phyloP scores from a whole-genome alignment of 1,140 invertebrate genomes.

The Eurosta solidaginis region DNA sequence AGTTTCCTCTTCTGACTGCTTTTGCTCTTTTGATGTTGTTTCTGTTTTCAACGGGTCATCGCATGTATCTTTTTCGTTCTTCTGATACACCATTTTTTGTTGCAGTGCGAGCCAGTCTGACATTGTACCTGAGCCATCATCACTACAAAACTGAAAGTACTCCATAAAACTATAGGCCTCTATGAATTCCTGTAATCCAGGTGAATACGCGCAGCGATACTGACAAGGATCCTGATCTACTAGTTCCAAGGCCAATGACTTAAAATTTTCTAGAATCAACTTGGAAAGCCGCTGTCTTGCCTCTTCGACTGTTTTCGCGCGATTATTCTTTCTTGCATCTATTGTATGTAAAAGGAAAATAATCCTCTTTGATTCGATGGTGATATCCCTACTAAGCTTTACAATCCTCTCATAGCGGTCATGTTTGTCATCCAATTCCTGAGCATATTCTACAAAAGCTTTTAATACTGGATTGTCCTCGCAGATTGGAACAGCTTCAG shows the following conservation, averaged over 20 bases:
- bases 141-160: conserved; percentile 62
- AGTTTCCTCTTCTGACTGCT: neutral
- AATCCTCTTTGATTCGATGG: conserved; percentile 87
- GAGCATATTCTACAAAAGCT: conserved; percentile 71
- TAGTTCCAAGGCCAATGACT: conserved; percentile 73
- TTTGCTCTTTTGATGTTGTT: neutral
- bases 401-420: conserved; percentile 85
- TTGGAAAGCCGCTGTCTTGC: conserved; percentile 69
- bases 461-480: conserved; percentile 67
- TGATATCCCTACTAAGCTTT: conserved; percentile 85
- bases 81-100: conserved; percentile 53
- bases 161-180: conserved; percentile 81
- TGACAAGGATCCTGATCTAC: conserved; percentile 73
- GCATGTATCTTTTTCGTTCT: neutral
- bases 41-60: neutral
- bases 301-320: conserved; percentile 66
- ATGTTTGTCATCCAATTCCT: conserved; percentile 77
- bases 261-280: conserved; percentile 68
- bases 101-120: conserved; percentile 53
- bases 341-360: conserved; percentile 86
- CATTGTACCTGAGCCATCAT: conserved; percentile 29
- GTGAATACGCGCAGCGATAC: conserved; percentile 75
- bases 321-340: conserved; percentile 65
- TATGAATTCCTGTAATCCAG: conserved; percentile 84
- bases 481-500: conserved; percentile 30